These are phyloP conservation scores for Galeruca laticollis DNA, from an alignment of 2,888 invertebrate species.

Conservation along the genomic window DNA sequence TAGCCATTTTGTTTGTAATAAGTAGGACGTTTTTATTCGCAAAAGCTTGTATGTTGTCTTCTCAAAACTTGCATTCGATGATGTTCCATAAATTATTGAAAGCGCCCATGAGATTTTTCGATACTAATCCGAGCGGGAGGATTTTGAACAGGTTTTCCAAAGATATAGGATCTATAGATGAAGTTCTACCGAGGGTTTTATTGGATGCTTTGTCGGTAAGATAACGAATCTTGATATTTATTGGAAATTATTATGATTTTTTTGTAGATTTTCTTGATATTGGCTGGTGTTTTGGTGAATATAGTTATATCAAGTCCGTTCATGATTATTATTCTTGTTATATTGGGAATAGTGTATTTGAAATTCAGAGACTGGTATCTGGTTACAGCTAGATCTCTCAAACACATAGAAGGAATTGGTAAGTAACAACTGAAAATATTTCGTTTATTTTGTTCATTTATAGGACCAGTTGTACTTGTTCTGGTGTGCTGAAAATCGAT, in stretches of 20 bases:
- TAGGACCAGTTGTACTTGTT: too few relatives aligned
- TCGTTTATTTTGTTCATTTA: too few relatives aligned
- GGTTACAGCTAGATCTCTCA: slow-evolving; percentile 77
- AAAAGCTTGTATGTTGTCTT: slow-evolving; percentile 80
- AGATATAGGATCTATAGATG: slow-evolving; percentile 85
- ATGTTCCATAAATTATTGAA: slow-evolving; percentile 81
- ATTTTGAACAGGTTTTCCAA: slow-evolving; percentile 86
- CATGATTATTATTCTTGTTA: slow-evolving; percentile 72
- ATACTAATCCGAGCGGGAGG: slow-evolving; percentile 83
- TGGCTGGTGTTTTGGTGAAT: slow-evolving; percentile 77
- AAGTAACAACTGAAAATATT: slow-evolving; percentile 48
- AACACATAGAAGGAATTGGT: slow-evolving; percentile 71
- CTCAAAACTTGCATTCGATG: slow-evolving; percentile 78
- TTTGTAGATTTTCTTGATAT: slow-evolving; percentile 75
- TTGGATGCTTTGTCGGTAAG: slow-evolving; percentile 73
- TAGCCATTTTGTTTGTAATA: slow-evolving; percentile 72
- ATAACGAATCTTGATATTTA: too few relatives aligned
- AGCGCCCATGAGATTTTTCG: slow-evolving; percentile 79
- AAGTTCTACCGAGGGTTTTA: slow-evolving; percentile 75
- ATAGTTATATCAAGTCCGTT: slow-evolving; percentile 77
- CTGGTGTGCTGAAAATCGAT: too few relatives aligned
- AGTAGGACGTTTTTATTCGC: slow-evolving; percentile 78
- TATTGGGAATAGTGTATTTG: slow-evolving; percentile 76
- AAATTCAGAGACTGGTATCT: slow-evolving; percentile 75
- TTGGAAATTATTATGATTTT: too few relatives aligned